These are phyloP conservation scores for mouse (Mus musculus) DNA, from an alignment of 2,113 vertebrate species.

Conservation along the genomic window DNA sequence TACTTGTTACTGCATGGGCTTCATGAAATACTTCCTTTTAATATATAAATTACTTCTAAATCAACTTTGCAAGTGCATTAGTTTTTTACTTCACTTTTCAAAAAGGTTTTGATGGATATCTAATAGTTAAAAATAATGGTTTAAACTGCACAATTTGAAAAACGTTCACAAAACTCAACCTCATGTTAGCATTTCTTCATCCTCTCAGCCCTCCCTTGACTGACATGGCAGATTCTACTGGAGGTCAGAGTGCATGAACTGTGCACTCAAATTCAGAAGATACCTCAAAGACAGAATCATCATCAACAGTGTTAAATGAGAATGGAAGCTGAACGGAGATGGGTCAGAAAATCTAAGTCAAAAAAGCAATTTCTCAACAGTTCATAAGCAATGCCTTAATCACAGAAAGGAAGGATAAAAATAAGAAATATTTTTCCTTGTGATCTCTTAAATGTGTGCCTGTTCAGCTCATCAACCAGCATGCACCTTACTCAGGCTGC, in stretches of 20 bases:
- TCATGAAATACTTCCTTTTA: constrained; percentile 21
- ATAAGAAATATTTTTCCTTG: neutral
- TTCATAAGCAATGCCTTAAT: neutral
- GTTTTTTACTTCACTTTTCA: neutral
- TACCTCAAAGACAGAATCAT: neutral
- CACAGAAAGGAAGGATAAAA: neutral
- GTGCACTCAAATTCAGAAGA: neutral
- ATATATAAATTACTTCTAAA: constrained; percentile 13
- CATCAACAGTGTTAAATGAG: neutral
- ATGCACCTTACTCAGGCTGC: neutral
- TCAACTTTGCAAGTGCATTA: constrained; percentile 13
- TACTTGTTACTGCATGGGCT: neutral
- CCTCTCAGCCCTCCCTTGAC: neutral
- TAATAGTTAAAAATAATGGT: constrained; percentile 15
- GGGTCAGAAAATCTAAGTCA: neutral
- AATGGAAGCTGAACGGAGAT: neutral
- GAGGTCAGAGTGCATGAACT: neutral
- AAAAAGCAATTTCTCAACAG: neutral
- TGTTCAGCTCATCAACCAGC: neutral
- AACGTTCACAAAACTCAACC: neutral
- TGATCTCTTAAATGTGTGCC: constrained; percentile 2
- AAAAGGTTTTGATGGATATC: neutral
- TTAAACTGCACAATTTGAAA: neutral
- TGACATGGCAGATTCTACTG: neutral
- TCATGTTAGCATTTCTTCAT: neutral